Evolutionary conservation across 2,113 vertebrate genomes (phyloP).

Genomic region (Pluvianellus socialis): DNA sequence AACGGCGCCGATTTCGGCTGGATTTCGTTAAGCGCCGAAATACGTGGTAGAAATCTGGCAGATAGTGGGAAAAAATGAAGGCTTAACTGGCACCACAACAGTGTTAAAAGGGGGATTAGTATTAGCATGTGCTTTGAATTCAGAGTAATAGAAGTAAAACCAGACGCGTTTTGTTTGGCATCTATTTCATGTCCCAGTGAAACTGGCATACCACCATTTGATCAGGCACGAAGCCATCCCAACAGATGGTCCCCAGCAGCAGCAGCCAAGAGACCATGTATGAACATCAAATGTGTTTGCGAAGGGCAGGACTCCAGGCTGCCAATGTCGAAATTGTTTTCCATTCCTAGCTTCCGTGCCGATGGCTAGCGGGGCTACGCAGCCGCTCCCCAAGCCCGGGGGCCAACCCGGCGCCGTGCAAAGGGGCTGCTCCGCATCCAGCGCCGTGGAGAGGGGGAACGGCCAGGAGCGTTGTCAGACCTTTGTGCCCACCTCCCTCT

Average conservation of each 20-base stretch:
- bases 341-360: conserved; percentile 62
- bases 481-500: background rate
- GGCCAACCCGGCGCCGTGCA: background rate
- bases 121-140: conserved; percentile 63
- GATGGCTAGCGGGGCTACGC: conserved; percentile 12
- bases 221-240: conserved; percentile 72
- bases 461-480: background rate
- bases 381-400: background rate
- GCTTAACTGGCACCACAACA: conserved; percentile 46
- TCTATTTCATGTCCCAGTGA: conserved; percentile 66
- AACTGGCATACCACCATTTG: conserved; percentile 54
- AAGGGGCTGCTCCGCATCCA: background rate
- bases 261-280: conserved; percentile 79
- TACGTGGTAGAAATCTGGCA: background rate
- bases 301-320: conserved; percentile 70
- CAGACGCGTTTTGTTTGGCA: conserved; percentile 61
- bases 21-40: background rate
- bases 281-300: conserved; percentile 77
- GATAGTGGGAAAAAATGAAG: conserved; percentile 21
- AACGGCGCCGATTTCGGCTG: background rate
- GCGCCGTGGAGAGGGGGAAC: background rate
- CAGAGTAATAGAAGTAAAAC: conserved; percentile 54
- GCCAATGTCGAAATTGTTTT: conserved; percentile 76
- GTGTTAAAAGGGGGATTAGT: conserved; percentile 63
- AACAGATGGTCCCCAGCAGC: conserved; percentile 74